Conservation (phyloP, 2,113 vertebrate species). For the Gavialis gangeticus region DNA sequence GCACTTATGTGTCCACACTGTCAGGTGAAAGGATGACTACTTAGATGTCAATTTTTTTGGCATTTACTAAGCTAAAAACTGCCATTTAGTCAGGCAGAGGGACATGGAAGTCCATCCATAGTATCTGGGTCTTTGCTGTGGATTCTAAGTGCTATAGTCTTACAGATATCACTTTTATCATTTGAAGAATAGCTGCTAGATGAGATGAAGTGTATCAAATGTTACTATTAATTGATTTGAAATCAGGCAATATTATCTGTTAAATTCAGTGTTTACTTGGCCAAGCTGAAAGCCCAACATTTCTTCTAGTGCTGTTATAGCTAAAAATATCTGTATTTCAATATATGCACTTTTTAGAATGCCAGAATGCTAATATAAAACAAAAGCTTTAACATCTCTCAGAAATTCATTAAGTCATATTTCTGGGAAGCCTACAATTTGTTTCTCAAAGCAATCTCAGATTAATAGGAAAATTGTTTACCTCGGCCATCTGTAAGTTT, state of each 20-base stretch:
- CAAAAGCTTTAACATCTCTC: neutral
- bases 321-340: neutral
- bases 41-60: too few relatives aligned
- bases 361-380: neutral
- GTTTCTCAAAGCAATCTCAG: neutral
- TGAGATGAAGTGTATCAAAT: neutral
- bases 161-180: rapidly evolving
- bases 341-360: neutral
- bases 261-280: neutral
- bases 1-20: too few relatives aligned
- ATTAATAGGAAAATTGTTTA: neutral
- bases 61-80: too few relatives aligned
- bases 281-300: neutral
- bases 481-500: neutral
- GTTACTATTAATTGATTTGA: neutral
- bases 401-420: neutral
- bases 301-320: neutral
- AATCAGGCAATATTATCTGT: neutral
- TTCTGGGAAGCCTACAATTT: neutral
- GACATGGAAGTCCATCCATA: neutral
- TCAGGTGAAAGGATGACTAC: too few relatives aligned
- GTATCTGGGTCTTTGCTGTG: neutral
- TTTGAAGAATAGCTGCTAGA: neutral
- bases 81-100: too few relatives aligned
- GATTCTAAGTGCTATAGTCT: neutral